Evolutionary conservation across 2,113 vertebrate species (phyloP).

Genomic region (Paradoxurus hermaphroditus): DNA sequence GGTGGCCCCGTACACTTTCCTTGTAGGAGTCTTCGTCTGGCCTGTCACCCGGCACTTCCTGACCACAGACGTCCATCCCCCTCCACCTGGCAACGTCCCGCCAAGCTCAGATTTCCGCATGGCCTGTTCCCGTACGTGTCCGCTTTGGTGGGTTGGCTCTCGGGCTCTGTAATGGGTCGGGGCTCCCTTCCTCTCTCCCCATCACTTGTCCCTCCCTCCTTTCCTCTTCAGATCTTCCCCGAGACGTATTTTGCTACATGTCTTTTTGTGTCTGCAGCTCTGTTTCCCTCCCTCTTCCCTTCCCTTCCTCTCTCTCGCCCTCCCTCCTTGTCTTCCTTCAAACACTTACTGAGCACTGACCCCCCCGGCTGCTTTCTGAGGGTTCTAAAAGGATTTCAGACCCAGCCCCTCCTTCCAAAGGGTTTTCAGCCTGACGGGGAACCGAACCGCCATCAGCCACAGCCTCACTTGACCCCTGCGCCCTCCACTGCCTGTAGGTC

Average conservation of each 20-base stretch:
- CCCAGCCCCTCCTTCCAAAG: too few species aligned
- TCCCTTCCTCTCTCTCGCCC: background rate
- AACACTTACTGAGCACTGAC: background rate
- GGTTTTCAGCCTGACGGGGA: too few species aligned
- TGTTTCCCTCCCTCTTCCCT: background rate
- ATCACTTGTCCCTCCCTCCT: background rate
- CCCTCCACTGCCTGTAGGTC: background rate
- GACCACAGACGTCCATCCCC: background rate
- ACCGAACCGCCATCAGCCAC: background rate
- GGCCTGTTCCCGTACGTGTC: rapidly evolving
- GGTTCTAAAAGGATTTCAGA: background rate
- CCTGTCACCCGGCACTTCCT: background rate
- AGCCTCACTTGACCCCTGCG: rapidly evolving
- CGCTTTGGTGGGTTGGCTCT: background rate
- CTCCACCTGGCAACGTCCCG: rapidly evolving
- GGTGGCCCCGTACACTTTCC: background rate
- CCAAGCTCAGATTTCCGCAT: background rate
- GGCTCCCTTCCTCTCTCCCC: background rate
- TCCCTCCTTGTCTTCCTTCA: background rate
- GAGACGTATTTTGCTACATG: background rate
- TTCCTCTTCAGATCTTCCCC: background rate
- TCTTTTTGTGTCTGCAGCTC: background rate
- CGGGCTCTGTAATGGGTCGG: rapidly evolving
- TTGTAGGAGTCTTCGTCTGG: background rate
- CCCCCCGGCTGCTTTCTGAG: background rate